These are phyloP conservation scores for Chromis chromis DNA, from an alignment of 2,797 vertebrate species.

Conservation along the genomic window DNA sequence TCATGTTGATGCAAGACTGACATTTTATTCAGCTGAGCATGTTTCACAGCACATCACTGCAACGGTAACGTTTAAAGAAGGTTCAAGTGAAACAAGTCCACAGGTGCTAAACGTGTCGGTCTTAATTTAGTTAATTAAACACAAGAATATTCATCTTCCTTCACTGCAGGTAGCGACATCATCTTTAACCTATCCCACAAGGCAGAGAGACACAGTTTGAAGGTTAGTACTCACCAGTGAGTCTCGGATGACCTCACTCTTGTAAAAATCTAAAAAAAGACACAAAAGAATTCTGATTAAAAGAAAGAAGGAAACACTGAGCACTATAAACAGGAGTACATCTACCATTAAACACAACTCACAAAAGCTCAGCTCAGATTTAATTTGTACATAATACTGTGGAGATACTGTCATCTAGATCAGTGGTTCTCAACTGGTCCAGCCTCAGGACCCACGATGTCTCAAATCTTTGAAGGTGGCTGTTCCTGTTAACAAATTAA, in stretches of 20 bases:
- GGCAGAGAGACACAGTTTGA: not conserved
- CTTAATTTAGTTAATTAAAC: not conserved
- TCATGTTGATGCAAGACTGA: conserved; percentile 10
- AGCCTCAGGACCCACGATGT: no score
- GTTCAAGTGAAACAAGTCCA: conserved; percentile 1
- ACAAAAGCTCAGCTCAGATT: not conserved
- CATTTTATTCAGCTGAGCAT: conserved; percentile 4
- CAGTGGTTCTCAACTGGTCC: no score
- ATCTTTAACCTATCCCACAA: conserved; percentile 1
- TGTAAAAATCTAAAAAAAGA: conserved; percentile 92
- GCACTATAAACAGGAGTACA: not conserved
- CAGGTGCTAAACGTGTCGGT: not conserved
- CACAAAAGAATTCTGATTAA: conserved; percentile 38
- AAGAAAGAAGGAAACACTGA: not conserved
- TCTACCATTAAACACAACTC: not conserved
- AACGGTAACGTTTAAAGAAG: not conserved
- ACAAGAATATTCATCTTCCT: conserved; percentile 12
- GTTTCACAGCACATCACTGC: not conserved
- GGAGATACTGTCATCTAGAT: not conserved
- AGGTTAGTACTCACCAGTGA: conserved; percentile 92
- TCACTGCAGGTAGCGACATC: conserved; percentile 15
- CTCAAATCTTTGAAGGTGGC: no score
- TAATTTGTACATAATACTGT: not conserved
- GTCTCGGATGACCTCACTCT: conserved; percentile 96
- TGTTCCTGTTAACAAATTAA: no score